Conservation (phyloP, 2,113 vertebrate genomes). For the Piprites chloris region DNA sequence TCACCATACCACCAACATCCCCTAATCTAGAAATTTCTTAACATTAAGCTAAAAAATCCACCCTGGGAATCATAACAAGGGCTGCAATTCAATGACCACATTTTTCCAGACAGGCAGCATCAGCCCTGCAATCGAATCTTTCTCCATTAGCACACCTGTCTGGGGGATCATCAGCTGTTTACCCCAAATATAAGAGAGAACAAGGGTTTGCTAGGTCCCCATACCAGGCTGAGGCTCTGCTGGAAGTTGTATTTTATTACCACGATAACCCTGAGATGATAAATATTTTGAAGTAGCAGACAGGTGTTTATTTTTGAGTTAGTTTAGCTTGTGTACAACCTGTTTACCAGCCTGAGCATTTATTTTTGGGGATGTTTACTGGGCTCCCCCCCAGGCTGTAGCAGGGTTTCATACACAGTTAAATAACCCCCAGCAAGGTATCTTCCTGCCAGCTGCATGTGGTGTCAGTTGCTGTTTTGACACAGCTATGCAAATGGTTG, state of each 20-base stretch:
- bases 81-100: not conserved
- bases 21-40: not conserved
- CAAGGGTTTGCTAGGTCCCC: not conserved
- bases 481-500: slow-evolving; percentile 45
- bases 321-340: not conserved
- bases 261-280: not conserved
- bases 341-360: not conserved
- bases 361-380: not conserved
- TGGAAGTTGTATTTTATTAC: not conserved
- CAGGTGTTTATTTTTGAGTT: not conserved
- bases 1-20: fast-evolving
- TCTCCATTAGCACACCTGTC: not conserved
- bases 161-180: not conserved
- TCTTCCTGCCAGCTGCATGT: slow-evolving; percentile 25
- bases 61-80: not conserved
- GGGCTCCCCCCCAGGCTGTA: not conserved
- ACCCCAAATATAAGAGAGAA: not conserved
- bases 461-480: slow-evolving; percentile 35
- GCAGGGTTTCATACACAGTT: not conserved
- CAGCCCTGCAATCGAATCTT: not conserved
- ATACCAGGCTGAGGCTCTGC: not conserved
- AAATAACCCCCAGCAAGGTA: not conserved
- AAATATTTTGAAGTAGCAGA: slow-evolving; percentile 3
- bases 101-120: not conserved
- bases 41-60: not conserved